Conservation (phyloP, 2,888 invertebrate species). For the Pachydiplax longipennis region DNA sequence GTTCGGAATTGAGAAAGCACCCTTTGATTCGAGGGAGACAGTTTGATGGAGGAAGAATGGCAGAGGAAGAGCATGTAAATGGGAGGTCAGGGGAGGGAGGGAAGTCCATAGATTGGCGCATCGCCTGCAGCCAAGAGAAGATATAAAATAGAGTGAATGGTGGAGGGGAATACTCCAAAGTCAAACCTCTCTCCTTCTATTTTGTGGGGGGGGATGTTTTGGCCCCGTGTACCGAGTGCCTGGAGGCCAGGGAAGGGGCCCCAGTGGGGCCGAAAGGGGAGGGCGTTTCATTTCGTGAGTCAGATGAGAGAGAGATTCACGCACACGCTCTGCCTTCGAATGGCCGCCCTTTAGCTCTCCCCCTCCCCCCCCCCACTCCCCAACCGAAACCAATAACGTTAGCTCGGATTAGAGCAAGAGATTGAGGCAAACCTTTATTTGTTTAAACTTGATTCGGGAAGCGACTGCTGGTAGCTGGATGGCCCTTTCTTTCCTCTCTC, state of each 20-base stretch:
- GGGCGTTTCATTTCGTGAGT: constrained; percentile 29
- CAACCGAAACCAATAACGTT: constrained; percentile 46
- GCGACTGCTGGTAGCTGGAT: constrained; percentile 19
- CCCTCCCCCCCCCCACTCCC: neutral
- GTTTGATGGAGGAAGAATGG: neutral
- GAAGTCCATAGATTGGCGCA: constrained; percentile 30
- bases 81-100: neutral
- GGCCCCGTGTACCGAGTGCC: neutral
- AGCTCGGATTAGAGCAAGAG: constrained; percentile 45
- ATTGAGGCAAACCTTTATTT: constrained; percentile 45
- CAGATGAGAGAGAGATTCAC: neutral
- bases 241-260: neutral
- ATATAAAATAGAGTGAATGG: constrained; percentile 38
- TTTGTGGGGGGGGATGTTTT: constrained; percentile 2
- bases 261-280: neutral
- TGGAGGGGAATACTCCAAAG: constrained; percentile 22
- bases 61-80: neutral
- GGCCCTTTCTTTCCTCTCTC: neutral
- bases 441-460: constrained; percentile 42
- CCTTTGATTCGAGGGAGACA: neutral
- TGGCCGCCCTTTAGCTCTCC: neutral
- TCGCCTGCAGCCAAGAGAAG: constrained; percentile 27
- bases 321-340: neutral
- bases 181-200: constrained; percentile 13
- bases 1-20: neutral